Percentiles rank a stretch among this genome's conserved stretches.
These are phyloP conservation scores for Bos taurus DNA, from an alignment of 2,113 vertebrate species.

Conservation along the genomic window ARS-UCD2.0 NC_037342.1:41696501-41697000, in stretches of 20 bases:
- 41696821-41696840: neutral
- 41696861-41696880: neutral
- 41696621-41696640: neutral
- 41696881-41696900: no score
- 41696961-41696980: neutral
- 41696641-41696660: neutral
- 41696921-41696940: neutral
- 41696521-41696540: neutral
- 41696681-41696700: no score
- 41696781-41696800: neutral
- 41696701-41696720: neutral
- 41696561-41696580: neutral
- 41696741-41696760: neutral
- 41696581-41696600: neutral
- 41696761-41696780: neutral
- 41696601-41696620: rapidly evolving
- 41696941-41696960: neutral
- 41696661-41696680: neutral
- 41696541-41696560: neutral
- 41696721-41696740: neutral
- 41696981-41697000: neutral
- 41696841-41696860: neutral
- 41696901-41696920: neutral
- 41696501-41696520: neutral
- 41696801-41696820: neutral